phyloP scores from a whole-genome alignment of 1,140 invertebrate genomes.

The Theocolax elegans region DNA sequence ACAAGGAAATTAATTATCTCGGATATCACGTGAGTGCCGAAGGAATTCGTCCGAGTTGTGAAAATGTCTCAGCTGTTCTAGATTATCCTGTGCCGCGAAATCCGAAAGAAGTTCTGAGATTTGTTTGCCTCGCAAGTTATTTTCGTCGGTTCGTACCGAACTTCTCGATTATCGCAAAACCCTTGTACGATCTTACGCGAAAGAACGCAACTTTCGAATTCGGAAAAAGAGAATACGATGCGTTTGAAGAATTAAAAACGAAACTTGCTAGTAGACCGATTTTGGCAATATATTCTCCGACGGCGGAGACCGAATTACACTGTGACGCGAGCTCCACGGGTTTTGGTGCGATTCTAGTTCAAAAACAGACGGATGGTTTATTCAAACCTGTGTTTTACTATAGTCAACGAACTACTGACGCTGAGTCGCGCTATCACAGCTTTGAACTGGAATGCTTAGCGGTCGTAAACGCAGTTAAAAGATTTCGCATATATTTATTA shows the following conservation, averaged over 20 bases:
- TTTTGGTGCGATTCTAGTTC: not conserved
- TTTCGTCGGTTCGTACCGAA: not conserved
- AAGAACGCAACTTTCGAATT: too few relatives aligned
- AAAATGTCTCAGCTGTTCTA: too few relatives aligned
- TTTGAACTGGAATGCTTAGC: not conserved
- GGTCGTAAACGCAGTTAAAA: not conserved
- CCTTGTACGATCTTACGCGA: not conserved
- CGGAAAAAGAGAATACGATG: too few relatives aligned
- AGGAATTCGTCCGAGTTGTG: not conserved
- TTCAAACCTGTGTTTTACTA: not conserved
- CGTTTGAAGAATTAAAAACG: too few relatives aligned
- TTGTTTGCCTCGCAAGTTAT: not conserved
- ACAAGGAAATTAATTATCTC: too few relatives aligned
- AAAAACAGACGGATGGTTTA: not conserved
- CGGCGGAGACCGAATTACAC: too few relatives aligned
- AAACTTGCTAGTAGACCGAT: too few relatives aligned
- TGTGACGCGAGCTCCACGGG: not conserved
- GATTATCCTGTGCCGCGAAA: not conserved
- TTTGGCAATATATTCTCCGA: too few relatives aligned
- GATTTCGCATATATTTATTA: not conserved
- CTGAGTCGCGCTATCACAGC: not conserved
- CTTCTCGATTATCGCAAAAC: not conserved
- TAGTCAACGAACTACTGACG: not conserved
- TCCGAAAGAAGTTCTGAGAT: not conserved
- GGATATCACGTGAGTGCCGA: not conserved